Evolutionary conservation across 92 coral and sea anemone genomes (phyloP), one percentile per base, ranked within the genome.

Genomic region (Hydrozoanthus gracilis): DNA sequence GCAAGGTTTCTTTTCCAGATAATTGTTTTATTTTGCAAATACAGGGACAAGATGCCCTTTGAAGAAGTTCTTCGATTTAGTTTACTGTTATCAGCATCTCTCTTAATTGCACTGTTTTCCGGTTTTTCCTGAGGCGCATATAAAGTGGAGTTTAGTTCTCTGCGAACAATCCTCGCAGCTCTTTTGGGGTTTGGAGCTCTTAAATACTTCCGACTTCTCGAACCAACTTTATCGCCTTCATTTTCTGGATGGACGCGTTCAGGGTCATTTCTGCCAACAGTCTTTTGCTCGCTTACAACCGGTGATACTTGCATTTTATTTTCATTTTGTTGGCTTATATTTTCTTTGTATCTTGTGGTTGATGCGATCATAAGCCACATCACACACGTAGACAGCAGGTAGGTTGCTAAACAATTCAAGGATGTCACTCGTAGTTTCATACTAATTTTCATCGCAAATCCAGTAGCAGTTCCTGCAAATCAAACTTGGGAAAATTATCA

Each of bases 361-460:
- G 20, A 27, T 6, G 16, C 72, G 8, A 80, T 45, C 14, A 80
- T 46, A 64, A 18, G 50, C 85, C 85, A 80, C 62, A 51, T 17
- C 3, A 15, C 44, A 3, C 15, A 47, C 66, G 85, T 14, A 4
- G 16, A 13, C 16, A 80, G 13, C 17, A 80, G 49, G 58, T 61
- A 64, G 47, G 11, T 3, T 15, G 14, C 60, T 17, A 65, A 47
- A 70, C 48, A 62, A 3, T 66, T 80, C 52, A 49, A 51, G 66
- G 60, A 65, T 4, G 51, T 17, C 7, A 64, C 0, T 48, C 73
- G 46, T 17, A 4, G 74, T 20, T 67, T 80, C 73, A 70, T 66
- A 64, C 16, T 47, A 12, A 6, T 17, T 11, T 11, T 17, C 51
- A 64, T 20, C 14, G 9, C 61, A 65, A 18, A 12, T 17, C 27